phyloP scores from a whole-genome alignment of 53 echinoderm and acorn worm genomes.

The Paracentrotus lividus region DNA sequence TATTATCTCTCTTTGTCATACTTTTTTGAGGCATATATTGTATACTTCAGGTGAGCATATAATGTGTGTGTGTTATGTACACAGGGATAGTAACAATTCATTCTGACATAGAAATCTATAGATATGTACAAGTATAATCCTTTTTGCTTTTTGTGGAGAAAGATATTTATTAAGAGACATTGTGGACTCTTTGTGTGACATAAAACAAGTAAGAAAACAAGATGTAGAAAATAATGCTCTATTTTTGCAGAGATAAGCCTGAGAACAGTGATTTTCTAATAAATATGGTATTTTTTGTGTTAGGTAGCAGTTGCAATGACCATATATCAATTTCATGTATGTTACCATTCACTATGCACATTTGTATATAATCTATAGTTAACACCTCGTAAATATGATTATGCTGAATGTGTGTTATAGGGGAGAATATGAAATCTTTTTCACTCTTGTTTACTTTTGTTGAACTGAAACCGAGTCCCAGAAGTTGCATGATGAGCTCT shows the following conservation, averaged over 20 bases:
- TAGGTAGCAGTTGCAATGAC: constrained; percentile 18
- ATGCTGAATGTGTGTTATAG: constrained; percentile 18
- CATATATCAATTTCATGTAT: background rate
- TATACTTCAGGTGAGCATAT: constrained; percentile 8
- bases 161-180: background rate
- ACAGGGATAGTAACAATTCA: background rate
- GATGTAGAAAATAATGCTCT: constrained; percentile 53
- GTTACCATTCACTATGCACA: constrained; percentile 49
- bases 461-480: background rate
- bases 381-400: background rate
- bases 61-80: constrained; percentile 26
- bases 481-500: background rate
- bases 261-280: constrained; percentile 14
- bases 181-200: background rate
- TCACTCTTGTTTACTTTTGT: background rate
- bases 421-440: background rate
- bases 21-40: background rate
- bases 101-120: background rate
- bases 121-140: background rate
- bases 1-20: too few relatives aligned
- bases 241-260: constrained; percentile 40
- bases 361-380: constrained; percentile 34
- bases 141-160: background rate
- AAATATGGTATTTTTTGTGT: constrained; percentile 16
- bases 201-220: constrained; percentile 10